phyloP scores from a whole-genome alignment of 2,797 vertebrate genomes.

The Ctenopoma multispine region DNA sequence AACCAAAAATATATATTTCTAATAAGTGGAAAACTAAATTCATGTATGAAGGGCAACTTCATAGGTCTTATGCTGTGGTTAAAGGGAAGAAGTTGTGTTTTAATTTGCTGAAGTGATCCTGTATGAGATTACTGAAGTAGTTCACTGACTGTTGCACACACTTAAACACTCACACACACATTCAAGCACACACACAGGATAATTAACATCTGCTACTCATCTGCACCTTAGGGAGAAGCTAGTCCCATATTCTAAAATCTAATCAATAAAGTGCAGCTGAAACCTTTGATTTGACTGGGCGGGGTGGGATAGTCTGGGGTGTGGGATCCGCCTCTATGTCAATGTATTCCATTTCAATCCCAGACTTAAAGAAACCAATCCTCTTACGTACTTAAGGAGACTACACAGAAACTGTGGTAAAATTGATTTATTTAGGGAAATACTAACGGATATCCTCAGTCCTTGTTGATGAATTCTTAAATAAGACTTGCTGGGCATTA shows the following conservation, averaged over 20 bases:
- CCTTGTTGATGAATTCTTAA: slow-evolving; percentile 72
- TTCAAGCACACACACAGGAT: slow-evolving; percentile 70
- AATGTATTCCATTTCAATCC: slow-evolving; percentile 84
- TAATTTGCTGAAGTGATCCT: slow-evolving; percentile 49
- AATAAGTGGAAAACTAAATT: too few species aligned
- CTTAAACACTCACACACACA: slow-evolving; percentile 46
- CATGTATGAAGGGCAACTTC: not conserved
- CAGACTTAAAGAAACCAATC: slow-evolving; percentile 81
- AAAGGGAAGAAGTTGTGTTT: slow-evolving; percentile 12
- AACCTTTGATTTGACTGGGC: slow-evolving; percentile 82
- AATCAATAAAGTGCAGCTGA: slow-evolving; percentile 85
- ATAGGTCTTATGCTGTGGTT: not conserved
- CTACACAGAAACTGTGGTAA: slow-evolving; percentile 63
- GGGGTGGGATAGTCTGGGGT: slow-evolving; percentile 55
- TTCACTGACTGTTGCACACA: slow-evolving; percentile 49
- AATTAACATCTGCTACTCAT: slow-evolving; percentile 84
- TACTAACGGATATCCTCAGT: slow-evolving; percentile 61
- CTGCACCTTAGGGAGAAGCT: slow-evolving; percentile 80
- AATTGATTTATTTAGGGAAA: slow-evolving; percentile 80
- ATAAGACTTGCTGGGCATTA: slow-evolving; percentile 66
- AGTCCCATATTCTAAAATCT: slow-evolving; percentile 83
- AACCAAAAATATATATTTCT: not conserved
- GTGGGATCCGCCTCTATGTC: slow-evolving; percentile 71
- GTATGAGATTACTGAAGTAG: slow-evolving; percentile 59
- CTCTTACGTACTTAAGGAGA: slow-evolving; percentile 80